Conservation (phyloP, 2,797 vertebrate genomes). For the Geotrypetes seraphini region DNA sequence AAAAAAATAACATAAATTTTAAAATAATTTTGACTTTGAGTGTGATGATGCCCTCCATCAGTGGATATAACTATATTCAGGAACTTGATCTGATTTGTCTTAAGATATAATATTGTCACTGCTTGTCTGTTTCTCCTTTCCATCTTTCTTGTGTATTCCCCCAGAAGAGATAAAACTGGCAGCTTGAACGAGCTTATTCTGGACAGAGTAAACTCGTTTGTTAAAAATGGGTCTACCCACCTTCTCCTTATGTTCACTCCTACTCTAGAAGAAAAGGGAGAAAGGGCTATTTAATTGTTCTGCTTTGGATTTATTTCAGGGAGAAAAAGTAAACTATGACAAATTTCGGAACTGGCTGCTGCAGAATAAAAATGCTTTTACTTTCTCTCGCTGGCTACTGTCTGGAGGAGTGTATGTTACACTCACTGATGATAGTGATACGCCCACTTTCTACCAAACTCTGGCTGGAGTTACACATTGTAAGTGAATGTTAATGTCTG, state of each 20-base stretch:
- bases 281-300: not conserved
- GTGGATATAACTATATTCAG: no score
- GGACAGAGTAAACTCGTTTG: no score
- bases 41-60: no score
- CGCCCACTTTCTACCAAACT: slow-evolving; percentile 97
- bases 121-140: no score
- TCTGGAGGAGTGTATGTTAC: slow-evolving; percentile 91
- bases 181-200: no score
- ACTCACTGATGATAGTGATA: slow-evolving; percentile 95
- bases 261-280: not conserved
- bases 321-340: slow-evolving; percentile 95
- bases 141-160: no score
- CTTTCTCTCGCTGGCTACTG: slow-evolving; percentile 91
- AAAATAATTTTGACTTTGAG: no score
- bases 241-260: slow-evolving; percentile 3
- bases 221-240: slow-evolving; percentile 1
- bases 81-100: no score
- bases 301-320: slow-evolving; percentile 52
- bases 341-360: slow-evolving; percentile 91
- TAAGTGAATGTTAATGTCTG: slow-evolving; percentile 69
- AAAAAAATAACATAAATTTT: no score
- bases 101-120: no score
- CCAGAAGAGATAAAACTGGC: no score
- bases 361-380: slow-evolving; percentile 93
- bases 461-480: slow-evolving; percentile 95